Evolutionary conservation across 2,113 vertebrate species (phyloP), one percentile per base, ranked within the genome.

Genomic region (Corvus hawaiiensis): DNA sequence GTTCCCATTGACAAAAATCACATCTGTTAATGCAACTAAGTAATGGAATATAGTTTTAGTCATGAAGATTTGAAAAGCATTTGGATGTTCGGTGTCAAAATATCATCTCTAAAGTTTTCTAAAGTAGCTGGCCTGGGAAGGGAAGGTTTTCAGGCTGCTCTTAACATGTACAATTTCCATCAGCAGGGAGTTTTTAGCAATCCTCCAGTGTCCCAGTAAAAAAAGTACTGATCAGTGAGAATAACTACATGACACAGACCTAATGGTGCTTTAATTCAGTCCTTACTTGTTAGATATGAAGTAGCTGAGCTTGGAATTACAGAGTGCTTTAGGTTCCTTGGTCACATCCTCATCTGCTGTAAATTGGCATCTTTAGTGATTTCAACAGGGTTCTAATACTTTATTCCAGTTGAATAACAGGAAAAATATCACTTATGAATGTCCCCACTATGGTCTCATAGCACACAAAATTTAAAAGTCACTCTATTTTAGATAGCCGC

Each of bases 1-100:
- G 66, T 55, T 93, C 52, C 83, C 95, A 95, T 95, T 95, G 92
- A 96, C 93, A 97, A 93, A 96, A 96, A 81, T 92, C 94, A 96
- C 92, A 96, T 86, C 90, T 95, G 83, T 92, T 95, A 93, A 92
- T 81, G 61, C 68, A 96, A 52, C 63, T 32, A 49, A 87, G 83
- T 74, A 75, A 32, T 58, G 46, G 56, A 92, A 90, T 26, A 89
- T 59, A 92, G 44, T 89, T 83, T 93, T 73, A 87, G 58, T 64
- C 73, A 54, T 28, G 23, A 93, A 88, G 66, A 92, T 75, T 75
- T 84, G 52, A 92, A 89, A 93, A 82, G 77, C 28, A 68, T 90
- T 92, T 67, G 64, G 39, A 44, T 80, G 35, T 73, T 94, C 8
- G 1, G 17, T 80, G 95, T 94, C 54, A 78, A 87, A 90, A 82